Evolutionary conservation across 2,888 invertebrate species (phyloP).

Genomic region (Caenorhabditis sulstoni): DNA sequence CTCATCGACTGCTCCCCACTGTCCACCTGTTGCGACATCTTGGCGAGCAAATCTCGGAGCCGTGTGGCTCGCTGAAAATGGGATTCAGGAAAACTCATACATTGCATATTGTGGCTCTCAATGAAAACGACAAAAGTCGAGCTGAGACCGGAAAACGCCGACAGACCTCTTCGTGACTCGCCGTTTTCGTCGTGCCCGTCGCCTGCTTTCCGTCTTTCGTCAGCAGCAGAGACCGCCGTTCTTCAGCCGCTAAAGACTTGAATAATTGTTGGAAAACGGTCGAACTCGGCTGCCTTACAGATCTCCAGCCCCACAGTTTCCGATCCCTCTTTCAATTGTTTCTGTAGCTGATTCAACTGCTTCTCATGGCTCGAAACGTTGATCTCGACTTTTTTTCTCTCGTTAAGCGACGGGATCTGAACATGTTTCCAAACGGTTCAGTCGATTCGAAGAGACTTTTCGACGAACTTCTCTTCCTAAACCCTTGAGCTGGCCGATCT

Average conservation of each 20-base stretch:
- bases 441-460: neutral
- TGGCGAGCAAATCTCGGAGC: constrained; percentile 64
- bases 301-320: constrained; percentile 50
- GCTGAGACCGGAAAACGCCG: too few relatives aligned
- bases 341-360: constrained; percentile 48
- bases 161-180: constrained; percentile 34
- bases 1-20: constrained; percentile 86
- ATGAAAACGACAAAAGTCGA: too few relatives aligned
- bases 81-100: too few relatives aligned
- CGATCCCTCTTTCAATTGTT: constrained; percentile 36
- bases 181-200: constrained; percentile 29
- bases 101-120: too few relatives aligned
- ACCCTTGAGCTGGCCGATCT: constrained; percentile 19
- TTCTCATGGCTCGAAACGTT: constrained; percentile 54
- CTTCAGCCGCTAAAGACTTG: constrained; percentile 32
- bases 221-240: constrained; percentile 28
- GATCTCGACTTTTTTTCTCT: constrained; percentile 27
- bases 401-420: constrained; percentile 27
- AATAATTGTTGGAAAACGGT: neutral
- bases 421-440: neutral
- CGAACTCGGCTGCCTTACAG: neutral
- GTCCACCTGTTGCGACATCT: constrained; percentile 70
- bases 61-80: constrained; percentile 52
- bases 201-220: constrained; percentile 21
- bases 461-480: constrained; percentile 17